Conservation (phyloP, 1,140 invertebrate genomes). For the Acyrthosiphon pisum region DNA sequence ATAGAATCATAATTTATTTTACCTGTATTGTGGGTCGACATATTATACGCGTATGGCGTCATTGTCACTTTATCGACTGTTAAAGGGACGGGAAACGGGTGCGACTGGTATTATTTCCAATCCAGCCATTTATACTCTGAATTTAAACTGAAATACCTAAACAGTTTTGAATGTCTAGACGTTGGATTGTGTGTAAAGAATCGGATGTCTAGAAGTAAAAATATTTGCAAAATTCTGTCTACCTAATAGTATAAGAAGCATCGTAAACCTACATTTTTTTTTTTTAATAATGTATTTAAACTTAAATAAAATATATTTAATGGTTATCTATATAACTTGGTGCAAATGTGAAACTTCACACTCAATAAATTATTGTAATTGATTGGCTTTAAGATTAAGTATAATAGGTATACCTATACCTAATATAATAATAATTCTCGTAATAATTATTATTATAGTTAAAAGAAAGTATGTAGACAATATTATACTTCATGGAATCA, state of each 20-base stretch:
- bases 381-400: not conserved
- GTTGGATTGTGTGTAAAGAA: not conserved
- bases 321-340: not conserved
- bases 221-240: not conserved
- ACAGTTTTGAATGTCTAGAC: constrained; percentile 4
- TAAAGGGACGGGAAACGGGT: constrained; percentile 32
- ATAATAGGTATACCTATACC: no score
- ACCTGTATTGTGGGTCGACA: not conserved
- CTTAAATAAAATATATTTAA: not conserved
- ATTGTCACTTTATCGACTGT: constrained; percentile 31
- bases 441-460: not conserved
- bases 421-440: not conserved
- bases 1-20: constrained; percentile 46
- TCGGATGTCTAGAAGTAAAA: not conserved
- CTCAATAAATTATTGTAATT: not conserved
- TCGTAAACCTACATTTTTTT: not conserved
- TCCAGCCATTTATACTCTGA: constrained; percentile 1
- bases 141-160: constrained; percentile 11
- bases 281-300: not conserved
- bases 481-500: not conserved
- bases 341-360: not conserved
- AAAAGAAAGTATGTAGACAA: not conserved
- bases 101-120: constrained; percentile 8
- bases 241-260: not conserved
- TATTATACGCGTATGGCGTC: not conserved